A percentile compares a stretch with the other conserved stretches of the same genome.
phyloP scores from a whole-genome alignment of 2,888 invertebrate genomes.

The Cybosia mesomella region DNA sequence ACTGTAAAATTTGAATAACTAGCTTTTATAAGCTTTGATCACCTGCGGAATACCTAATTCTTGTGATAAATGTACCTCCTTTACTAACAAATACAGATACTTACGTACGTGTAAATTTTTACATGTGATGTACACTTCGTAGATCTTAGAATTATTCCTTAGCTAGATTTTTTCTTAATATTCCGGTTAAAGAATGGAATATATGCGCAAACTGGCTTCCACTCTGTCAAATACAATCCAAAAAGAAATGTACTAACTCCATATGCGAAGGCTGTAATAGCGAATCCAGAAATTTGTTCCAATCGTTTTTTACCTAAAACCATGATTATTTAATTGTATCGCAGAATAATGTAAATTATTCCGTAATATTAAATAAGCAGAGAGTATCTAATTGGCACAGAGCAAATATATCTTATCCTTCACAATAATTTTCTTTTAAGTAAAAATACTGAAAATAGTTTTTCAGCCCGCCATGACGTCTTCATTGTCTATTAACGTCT shows the following conservation, averaged over 20 bases:
- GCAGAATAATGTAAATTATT: conserved; percentile 1
- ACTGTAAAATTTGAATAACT: conserved; percentile 22
- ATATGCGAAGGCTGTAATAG: conserved; percentile 86
- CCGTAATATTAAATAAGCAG: background rate
- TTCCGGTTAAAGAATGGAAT: conserved; percentile 87
- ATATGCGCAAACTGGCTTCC: conserved; percentile 89
- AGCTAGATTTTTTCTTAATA: background rate
- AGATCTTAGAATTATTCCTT: conserved; percentile 3
- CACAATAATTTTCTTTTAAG: background rate
- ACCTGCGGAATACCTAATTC: background rate
- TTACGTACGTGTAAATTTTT: conserved; percentile 4
- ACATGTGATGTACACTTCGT: background rate
- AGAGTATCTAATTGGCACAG: background rate
- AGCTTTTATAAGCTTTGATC: conserved; percentile 8
- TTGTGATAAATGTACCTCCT: background rate
- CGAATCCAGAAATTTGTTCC: conserved; percentile 79
- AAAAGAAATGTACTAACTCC: conserved; percentile 75
- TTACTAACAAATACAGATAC: background rate
- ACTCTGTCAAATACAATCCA: conserved; percentile 90
- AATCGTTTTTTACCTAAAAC: conserved; percentile 86
- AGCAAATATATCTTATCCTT: background rate
- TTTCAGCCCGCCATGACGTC: no score
- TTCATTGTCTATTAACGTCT: background rate
- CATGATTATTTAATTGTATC: conserved; percentile 3
- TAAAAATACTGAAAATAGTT: conserved; percentile 1